These are phyloP conservation scores for Pristionchus exspectatus DNA, from an alignment of 2,888 invertebrate genomes.

Conservation along the genomic window DNA sequence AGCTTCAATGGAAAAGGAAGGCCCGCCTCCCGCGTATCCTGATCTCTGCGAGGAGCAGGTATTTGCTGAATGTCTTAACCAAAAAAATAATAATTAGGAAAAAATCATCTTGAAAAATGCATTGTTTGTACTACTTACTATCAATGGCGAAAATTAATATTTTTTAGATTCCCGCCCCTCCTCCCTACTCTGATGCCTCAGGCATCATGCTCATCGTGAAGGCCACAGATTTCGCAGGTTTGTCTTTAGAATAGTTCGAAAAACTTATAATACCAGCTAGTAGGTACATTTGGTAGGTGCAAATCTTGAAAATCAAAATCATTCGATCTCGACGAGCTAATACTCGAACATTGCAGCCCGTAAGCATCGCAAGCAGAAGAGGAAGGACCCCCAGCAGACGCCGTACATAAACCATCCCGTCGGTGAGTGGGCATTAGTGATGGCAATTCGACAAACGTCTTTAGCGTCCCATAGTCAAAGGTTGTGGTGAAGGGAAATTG, in stretches of 20 bases:
- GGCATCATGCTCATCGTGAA: slow-evolving; percentile 39
- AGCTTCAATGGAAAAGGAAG: slow-evolving; percentile 1
- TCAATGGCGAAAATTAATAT: not conserved
- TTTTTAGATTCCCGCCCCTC: slow-evolving; percentile 8
- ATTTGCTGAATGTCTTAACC: not conserved
- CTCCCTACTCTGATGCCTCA: slow-evolving; percentile 26
- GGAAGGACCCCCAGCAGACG: slow-evolving; percentile 85
- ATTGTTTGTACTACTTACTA: too few species aligned
- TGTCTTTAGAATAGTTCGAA: too few species aligned
- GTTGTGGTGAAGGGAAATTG: not conserved
- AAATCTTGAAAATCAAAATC: too few species aligned
- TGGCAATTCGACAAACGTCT: not conserved
- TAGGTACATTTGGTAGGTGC: too few species aligned
- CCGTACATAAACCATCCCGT: slow-evolving; percentile 91
- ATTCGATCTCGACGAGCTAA: too few species aligned
- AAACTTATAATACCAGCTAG: slow-evolving; percentile 56
- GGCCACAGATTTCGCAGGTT: slow-evolving; percentile 83
- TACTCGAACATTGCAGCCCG: slow-evolving; percentile 83
- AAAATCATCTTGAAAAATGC: too few species aligned
- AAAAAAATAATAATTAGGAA: too few species aligned
- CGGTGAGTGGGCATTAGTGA: slow-evolving; percentile 80
- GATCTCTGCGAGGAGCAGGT: not conserved
- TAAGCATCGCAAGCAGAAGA: slow-evolving; percentile 86
- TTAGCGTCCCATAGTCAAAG: not conserved
- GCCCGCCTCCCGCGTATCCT: slow-evolving; percentile 18